phyloP scores from a whole-genome alignment of 2,797 vertebrate genomes.

The Scomberomorus guttatus region DNA sequence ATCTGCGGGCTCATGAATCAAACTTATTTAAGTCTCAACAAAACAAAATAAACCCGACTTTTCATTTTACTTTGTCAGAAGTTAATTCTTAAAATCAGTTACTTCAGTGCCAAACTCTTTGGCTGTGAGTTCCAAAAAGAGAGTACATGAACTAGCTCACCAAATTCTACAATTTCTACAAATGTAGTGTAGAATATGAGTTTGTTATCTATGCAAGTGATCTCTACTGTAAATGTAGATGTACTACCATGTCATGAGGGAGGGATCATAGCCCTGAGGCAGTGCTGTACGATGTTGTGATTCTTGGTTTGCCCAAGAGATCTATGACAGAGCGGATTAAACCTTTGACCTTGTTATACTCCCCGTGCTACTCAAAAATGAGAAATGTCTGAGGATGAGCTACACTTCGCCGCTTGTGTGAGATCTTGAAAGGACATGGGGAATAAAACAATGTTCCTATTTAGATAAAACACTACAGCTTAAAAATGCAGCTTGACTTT shows the following conservation, averaged over 20 bases:
- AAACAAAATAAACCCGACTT: slow-evolving; percentile 7
- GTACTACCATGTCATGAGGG: neutral
- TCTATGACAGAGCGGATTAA: slow-evolving; percentile 33
- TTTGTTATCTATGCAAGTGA: neutral
- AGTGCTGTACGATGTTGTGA: neutral
- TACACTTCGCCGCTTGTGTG: neutral
- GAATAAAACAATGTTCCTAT: slow-evolving; percentile 16
- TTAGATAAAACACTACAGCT: slow-evolving; percentile 16
- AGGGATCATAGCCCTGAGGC: neutral
- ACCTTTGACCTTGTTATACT: slow-evolving; percentile 43
- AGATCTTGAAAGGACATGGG: slow-evolving; percentile 3
- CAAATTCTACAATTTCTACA: no score
- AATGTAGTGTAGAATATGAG: neutral
- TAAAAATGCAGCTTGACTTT: slow-evolving; percentile 27
- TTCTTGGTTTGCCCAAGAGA: neutral
- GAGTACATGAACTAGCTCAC: no score
- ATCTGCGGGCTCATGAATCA: neutral
- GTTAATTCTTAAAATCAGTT: neutral
- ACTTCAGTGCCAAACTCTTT: neutral
- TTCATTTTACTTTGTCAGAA: slow-evolving; percentile 1
- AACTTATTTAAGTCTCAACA: slow-evolving; percentile 6
- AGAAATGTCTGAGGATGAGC: slow-evolving; percentile 10
- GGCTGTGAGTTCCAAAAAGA: neutral
- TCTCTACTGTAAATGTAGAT: neutral
- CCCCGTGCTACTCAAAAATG: neutral